Evolutionary conservation across 64 coral and sea anemone genomes (phyloP), one percentile per base, ranked within the genome.

Genomic region (Trachythela sp.): DNA sequence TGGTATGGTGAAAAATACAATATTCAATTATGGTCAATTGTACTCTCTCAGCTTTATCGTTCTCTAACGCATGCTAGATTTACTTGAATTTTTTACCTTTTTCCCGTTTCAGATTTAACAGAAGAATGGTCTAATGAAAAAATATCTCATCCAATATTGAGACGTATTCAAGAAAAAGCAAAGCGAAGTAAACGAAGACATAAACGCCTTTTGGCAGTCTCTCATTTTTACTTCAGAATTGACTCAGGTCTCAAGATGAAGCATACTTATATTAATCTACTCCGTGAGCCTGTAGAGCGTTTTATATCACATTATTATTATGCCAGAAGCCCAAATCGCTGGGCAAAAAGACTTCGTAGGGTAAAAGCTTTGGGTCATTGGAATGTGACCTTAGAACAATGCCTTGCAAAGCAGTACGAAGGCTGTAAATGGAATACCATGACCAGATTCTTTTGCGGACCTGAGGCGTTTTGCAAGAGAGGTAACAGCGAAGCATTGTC

Each of bases 151-250:
- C 33, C 75, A 30, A 80, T 80, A 29, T 2, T 80, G 1, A 0
- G 8, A 39, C 31, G 37, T 14, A 80, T 80, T 39, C 31, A 35
- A 35, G 33, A 14, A 72, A 14, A 15, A 17, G 31, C 31, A 87
- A 91, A 56, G 11, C 51, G 71, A 0, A 27, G 4, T 17, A 35
- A 41, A 24, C 51, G 39, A 17, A 9, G 33, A 35, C 70, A 33
- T 22, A 17, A 67, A 56, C 90, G 84, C 18, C 30, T 88, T 17
- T 37, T 72, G 30, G 88, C 87, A 24, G 48, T 87, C 9, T 70
- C 85, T 14, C 93, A 94, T 77, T 94, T 94, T 70, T 94, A 91
- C 86, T 94, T 94, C 34, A 94, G 93, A 71, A 88, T 58, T 27
- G 37, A 91, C 85, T 91, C 90, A 7, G 13, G 85, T 48, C 52